phyloP scores from a whole-genome alignment of 2,888 invertebrate genomes.

The Habroteleia sp. region DNA sequence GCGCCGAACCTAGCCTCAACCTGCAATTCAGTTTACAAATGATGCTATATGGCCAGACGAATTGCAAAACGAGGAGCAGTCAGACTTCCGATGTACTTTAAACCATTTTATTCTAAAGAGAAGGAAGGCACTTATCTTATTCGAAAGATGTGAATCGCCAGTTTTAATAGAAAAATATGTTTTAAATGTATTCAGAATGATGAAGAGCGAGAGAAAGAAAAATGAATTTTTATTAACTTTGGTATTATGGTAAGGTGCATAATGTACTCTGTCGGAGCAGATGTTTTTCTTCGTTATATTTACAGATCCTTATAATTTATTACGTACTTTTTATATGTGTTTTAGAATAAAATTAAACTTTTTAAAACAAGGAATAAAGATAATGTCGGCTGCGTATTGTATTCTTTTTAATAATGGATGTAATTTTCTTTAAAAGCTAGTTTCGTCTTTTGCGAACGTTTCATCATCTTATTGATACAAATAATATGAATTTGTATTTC shows the following conservation, averaged over 20 bases:
- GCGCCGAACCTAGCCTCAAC: slow-evolving; percentile 47
- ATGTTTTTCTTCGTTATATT: slow-evolving; percentile 30
- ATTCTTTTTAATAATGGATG: slow-evolving; percentile 38
- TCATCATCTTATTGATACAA: slow-evolving; percentile 25
- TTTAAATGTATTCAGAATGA: slow-evolving; percentile 39
- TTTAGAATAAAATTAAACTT: slow-evolving; percentile 27
- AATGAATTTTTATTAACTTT: slow-evolving; percentile 37
- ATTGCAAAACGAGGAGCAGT: too few species aligned
- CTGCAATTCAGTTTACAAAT: slow-evolving; percentile 60
- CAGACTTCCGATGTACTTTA: slow-evolving; percentile 50
- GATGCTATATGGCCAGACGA: slow-evolving; percentile 57
- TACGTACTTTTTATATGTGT: slow-evolving; percentile 31
- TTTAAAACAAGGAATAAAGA: slow-evolving; percentile 14
- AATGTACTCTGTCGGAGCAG: slow-evolving; percentile 6
- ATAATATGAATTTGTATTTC: slow-evolving; percentile 8
- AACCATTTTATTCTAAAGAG: slow-evolving; percentile 36
- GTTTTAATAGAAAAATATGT: slow-evolving; percentile 36
- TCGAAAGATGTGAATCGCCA: slow-evolving; percentile 38
- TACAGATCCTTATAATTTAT: slow-evolving; percentile 31
- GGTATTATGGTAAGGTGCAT: slow-evolving; percentile 13
- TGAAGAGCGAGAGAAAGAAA: slow-evolving; percentile 14
- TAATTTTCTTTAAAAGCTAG: slow-evolving; percentile 44
- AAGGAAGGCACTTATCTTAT: slow-evolving; percentile 41
- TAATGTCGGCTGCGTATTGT: slow-evolving; percentile 1
- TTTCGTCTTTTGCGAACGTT: slow-evolving; percentile 9